Percentiles rank a stretch among this genome's conserved stretches.
Evolutionary conservation across 2,797 vertebrate species (phyloP).

Genomic region (Acipenser oxyrinchus): DNA sequence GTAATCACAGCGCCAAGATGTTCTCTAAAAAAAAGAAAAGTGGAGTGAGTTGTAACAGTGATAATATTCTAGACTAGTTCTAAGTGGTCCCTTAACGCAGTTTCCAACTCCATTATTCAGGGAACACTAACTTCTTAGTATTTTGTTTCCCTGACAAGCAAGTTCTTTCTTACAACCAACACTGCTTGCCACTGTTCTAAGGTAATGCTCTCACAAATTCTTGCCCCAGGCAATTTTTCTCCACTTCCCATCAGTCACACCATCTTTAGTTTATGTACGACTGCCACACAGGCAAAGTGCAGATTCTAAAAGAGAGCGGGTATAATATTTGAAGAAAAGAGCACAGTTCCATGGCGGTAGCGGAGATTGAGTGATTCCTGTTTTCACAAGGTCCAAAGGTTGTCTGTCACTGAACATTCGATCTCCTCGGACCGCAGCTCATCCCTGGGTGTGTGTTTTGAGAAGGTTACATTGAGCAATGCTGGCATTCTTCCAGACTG

Average conservation of each 20-base stretch:
- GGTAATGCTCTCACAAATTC: constrained; percentile 35
- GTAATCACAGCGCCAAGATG: too few relatives aligned
- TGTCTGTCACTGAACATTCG: constrained; percentile 17
- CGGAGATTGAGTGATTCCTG: constrained; percentile 21
- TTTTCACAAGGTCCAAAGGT: constrained; percentile 28
- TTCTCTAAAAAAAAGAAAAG: too few relatives aligned
- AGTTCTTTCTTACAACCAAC: not conserved
- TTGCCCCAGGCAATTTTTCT: constrained; percentile 38
- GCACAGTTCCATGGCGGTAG: not conserved
- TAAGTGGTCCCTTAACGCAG: too few relatives aligned
- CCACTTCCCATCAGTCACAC: constrained; percentile 36
- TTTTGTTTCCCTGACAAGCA: not conserved
- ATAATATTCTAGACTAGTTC: too few relatives aligned
- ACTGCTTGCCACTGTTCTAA: not conserved
- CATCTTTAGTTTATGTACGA: constrained; percentile 25
- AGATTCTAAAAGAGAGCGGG: constrained; percentile 25
- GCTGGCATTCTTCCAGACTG: constrained; percentile 62
- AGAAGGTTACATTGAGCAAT: constrained; percentile 48
- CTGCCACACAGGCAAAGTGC: constrained; percentile 23
- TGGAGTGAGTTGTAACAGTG: too few relatives aligned
- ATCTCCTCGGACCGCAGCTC: constrained; percentile 32
- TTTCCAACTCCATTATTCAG: too few relatives aligned
- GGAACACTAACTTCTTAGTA: too few relatives aligned
- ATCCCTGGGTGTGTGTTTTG: constrained; percentile 37
- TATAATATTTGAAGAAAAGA: not conserved